A percentile compares a stretch with the other conserved stretches of the same genome.
These are phyloP conservation scores for Lithophane ornitopus DNA, from an alignment of 2,888 invertebrate genomes.

Conservation along the genomic window DNA sequence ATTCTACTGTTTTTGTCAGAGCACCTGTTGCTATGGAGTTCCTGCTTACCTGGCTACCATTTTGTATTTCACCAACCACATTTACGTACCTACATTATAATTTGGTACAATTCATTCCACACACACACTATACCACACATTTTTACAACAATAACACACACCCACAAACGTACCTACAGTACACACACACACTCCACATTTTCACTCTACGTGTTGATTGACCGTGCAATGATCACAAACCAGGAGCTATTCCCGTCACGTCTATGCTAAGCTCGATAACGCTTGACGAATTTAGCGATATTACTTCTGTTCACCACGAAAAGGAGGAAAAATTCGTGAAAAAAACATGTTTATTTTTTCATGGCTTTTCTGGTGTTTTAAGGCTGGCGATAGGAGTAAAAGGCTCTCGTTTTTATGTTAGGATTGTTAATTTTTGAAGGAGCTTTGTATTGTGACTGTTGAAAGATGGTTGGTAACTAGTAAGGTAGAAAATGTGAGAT, in stretches of 20 bases:
- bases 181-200: constrained; percentile 18
- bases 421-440: constrained; percentile 20
- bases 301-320: constrained; percentile 50
- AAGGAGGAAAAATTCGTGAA: constrained; percentile 38
- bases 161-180: background rate
- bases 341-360: constrained; percentile 59
- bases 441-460: constrained; percentile 15
- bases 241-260: constrained; percentile 64
- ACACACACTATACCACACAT: background rate
- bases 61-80: background rate
- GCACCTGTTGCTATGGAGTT: background rate
- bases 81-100: background rate
- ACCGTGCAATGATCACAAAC: constrained; percentile 66
- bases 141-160: constrained; percentile 14
- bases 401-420: constrained; percentile 37
- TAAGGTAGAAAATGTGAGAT: background rate
- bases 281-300: constrained; percentile 68
- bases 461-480: background rate
- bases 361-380: constrained; percentile 45
- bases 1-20: constrained; percentile 4
- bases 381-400: constrained; percentile 31
- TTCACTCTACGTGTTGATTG: constrained; percentile 65
- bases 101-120: constrained; percentile 34
- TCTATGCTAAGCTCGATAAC: constrained; percentile 63
- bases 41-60: background rate